Evolutionary conservation across 2,888 invertebrate genomes (phyloP).

Genomic region (Dicranocentrus wangi): DNA sequence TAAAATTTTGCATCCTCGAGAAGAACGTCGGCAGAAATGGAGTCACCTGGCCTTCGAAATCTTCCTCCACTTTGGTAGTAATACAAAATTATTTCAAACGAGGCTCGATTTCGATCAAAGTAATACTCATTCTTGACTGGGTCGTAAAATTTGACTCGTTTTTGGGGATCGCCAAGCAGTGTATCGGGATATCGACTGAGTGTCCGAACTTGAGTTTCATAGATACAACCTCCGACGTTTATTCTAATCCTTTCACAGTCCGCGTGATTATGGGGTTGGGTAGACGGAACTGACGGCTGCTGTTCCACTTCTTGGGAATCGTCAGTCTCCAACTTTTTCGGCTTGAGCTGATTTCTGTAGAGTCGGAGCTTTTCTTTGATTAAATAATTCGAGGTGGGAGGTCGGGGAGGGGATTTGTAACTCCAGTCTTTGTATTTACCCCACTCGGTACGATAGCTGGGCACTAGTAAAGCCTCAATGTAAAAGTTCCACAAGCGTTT

Average conservation of each 20-base stretch:
- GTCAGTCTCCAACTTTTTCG: no score
- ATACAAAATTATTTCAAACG: slow-evolving; percentile 68
- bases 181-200: slow-evolving; percentile 57
- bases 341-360: background rate
- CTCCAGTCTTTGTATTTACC: slow-evolving; percentile 67
- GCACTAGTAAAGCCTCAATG: slow-evolving; percentile 52
- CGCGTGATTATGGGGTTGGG: slow-evolving; percentile 43
- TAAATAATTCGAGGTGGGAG: no score
- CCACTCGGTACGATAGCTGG: slow-evolving; percentile 64
- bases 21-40: slow-evolving; percentile 51
- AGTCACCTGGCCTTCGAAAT: slow-evolving; percentile 52
- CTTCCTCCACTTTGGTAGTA: slow-evolving; percentile 66
- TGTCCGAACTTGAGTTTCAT: slow-evolving; percentile 58
- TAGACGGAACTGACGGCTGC: slow-evolving; percentile 10
- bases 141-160: slow-evolving; percentile 55
- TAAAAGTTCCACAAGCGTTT: slow-evolving; percentile 51
- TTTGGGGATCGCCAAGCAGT: slow-evolving; percentile 49
- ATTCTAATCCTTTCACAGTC: slow-evolving; percentile 44
- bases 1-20: slow-evolving; percentile 63
- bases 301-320: no score
- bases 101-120: slow-evolving; percentile 65
- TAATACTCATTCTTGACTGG: slow-evolving; percentile 57
- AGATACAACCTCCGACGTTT: slow-evolving; percentile 57
- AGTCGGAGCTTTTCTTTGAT: background rate
- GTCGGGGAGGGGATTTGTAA: slow-evolving; percentile 17